phyloP scores from a whole-genome alignment of 2,888 invertebrate genomes.

The Hirtodrosophila trivittata region DNA sequence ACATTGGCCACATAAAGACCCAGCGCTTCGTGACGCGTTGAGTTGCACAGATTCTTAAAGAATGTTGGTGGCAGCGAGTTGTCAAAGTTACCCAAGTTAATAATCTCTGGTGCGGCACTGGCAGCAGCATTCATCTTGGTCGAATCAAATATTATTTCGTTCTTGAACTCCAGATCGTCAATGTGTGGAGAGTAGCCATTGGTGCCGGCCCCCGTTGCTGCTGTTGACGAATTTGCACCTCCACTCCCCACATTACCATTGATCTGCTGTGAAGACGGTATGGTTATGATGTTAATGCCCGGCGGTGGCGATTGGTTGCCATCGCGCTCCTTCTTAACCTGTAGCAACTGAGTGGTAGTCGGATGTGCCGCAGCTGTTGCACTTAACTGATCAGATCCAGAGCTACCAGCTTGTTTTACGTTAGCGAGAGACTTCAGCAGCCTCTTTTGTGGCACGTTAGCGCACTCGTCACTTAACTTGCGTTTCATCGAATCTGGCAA shows the following conservation, averaged over 20 bases:
- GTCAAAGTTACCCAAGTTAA: conserved; percentile 82
- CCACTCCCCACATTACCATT: conserved; percentile 52
- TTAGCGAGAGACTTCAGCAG: conserved; percentile 39
- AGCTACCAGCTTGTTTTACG: conserved; percentile 39
- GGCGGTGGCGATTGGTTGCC: conserved; percentile 62
- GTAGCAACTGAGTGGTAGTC: conserved; percentile 68
- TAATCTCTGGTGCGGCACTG: conserved; percentile 65
- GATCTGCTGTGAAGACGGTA: conserved; percentile 71
- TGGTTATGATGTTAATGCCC: conserved; percentile 81
- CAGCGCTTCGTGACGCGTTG: conserved; percentile 81
- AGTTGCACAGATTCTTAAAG: conserved; percentile 83
- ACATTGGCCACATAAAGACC: conserved; percentile 83
- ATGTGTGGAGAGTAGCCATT: conserved; percentile 81
- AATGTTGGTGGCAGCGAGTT: conserved; percentile 82
- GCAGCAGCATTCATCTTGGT: conserved; percentile 40
- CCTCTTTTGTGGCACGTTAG: conserved; percentile 37
- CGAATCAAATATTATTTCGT: conserved; percentile 81
- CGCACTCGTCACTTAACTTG: conserved; percentile 73
- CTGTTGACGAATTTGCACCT: conserved; percentile 68
- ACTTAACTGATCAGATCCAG: conserved; percentile 30
- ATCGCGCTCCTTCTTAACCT: conserved; percentile 78
- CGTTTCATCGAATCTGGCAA: conserved; percentile 79
- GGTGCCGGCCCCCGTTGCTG: conserved; percentile 74
- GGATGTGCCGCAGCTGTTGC: conserved; percentile 51
- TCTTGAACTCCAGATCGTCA: conserved; percentile 81